Conservation (phyloP, 2,113 vertebrate genomes). For the Ophthalmolycus amberensis region DNA sequence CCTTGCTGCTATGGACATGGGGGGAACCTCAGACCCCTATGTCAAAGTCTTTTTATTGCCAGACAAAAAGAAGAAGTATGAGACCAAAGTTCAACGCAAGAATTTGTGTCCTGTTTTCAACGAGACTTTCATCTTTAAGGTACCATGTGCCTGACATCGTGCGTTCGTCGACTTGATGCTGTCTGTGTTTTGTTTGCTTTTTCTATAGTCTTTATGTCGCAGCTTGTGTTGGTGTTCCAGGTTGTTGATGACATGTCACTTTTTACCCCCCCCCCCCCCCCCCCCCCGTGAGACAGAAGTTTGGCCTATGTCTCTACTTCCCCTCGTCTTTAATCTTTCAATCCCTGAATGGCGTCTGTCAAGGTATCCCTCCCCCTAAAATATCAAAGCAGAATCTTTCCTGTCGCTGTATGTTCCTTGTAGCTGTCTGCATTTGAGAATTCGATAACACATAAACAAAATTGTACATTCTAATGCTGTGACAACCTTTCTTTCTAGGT, state of each 20-base stretch:
- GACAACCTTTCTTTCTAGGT: constrained; percentile 76
- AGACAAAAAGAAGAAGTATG: constrained; percentile 91
- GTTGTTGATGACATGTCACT: constrained; percentile 33
- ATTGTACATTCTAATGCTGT: background rate
- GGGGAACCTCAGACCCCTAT: constrained; percentile 92
- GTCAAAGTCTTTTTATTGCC: constrained; percentile 90
- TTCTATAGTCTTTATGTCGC: constrained; percentile 29
- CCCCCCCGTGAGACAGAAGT: constrained; percentile 6
- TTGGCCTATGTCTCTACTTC: constrained; percentile 23
- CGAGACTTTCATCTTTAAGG: constrained; percentile 92
- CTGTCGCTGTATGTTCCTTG: background rate
- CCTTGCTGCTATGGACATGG: constrained; percentile 91
- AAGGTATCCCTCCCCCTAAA: constrained; percentile 32
- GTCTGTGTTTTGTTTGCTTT: constrained; percentile 20
- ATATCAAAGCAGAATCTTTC: constrained; percentile 25
- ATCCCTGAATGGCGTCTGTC: constrained; percentile 33
- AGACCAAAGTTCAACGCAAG: constrained; percentile 93
- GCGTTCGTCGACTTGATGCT: background rate
- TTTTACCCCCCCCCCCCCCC: constrained; percentile 15
- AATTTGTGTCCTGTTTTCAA: constrained; percentile 91
- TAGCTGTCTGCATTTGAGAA: constrained; percentile 3
- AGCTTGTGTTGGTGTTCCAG: constrained; percentile 29
- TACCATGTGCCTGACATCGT: constrained; percentile 22
- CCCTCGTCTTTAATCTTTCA: constrained; percentile 36
- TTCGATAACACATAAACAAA: background rate